These are phyloP conservation scores for Aplidium turbinatum DNA, from an alignment of 23 tunicate genomes.

Conservation along the genomic window DNA sequence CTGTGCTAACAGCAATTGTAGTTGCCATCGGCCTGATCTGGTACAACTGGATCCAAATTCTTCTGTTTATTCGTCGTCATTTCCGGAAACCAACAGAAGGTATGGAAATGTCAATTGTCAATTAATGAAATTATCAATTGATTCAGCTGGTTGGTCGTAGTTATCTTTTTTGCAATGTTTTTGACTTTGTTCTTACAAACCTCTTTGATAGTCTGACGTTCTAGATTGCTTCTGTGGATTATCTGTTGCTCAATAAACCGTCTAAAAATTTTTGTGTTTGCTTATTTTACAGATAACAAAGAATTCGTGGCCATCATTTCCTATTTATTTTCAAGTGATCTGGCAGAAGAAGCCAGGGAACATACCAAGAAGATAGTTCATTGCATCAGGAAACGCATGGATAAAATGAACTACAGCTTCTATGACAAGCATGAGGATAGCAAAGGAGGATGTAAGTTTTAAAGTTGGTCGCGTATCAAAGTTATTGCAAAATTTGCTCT, in stretches of 20 bases:
- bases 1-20: neutral
- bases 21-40: neutral
- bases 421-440: slow-evolving; percentile 22
- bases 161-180: too few relatives aligned
- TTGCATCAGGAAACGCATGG: slow-evolving; percentile 34
- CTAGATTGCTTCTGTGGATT: too few relatives aligned
- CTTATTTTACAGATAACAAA: slow-evolving; percentile 40
- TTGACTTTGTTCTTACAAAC: too few relatives aligned
- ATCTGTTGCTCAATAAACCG: too few relatives aligned
- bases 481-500: too few relatives aligned
- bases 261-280: too few relatives aligned
- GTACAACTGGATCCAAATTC: slow-evolving; percentile 31
- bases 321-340: slow-evolving; percentile 15
- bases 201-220: too few relatives aligned
- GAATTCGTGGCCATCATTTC: slow-evolving; percentile 33
- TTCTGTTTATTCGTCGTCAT: slow-evolving; percentile 35
- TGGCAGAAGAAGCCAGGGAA: neutral
- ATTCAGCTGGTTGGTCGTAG: too few relatives aligned
- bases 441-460: slow-evolving; percentile 49
- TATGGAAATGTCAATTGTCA: too few relatives aligned
- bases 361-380: slow-evolving; percentile 24
- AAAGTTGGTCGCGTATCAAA: too few relatives aligned
- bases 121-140: too few relatives aligned
- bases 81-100: slow-evolving; percentile 43
- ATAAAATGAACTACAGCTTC: slow-evolving; percentile 27